Conservation (phyloP, 2,797 vertebrate species). For the Yasuhikotakia modesta region DNA sequence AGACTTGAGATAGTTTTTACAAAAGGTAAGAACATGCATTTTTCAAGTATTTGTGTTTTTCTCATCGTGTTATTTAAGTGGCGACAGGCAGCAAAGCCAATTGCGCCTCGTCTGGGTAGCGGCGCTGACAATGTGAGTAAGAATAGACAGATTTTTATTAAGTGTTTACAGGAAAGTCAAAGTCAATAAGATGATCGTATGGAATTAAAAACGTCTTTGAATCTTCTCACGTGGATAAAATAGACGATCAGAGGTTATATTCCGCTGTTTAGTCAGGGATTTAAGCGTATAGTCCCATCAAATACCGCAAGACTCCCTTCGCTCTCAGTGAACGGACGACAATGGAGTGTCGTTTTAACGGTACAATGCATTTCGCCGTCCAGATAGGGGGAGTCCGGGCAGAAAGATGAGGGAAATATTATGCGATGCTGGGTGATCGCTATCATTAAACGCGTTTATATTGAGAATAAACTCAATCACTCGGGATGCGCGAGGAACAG, state of each 20-base stretch:
- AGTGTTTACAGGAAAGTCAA: slow-evolving; percentile 89
- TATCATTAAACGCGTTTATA: slow-evolving; percentile 86
- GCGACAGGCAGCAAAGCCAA: slow-evolving; percentile 78
- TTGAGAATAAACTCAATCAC: slow-evolving; percentile 76
- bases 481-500: slow-evolving; percentile 82
- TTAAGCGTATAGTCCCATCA: slow-evolving; percentile 84
- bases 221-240: slow-evolving; percentile 73
- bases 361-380: slow-evolving; percentile 94
- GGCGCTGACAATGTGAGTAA: slow-evolving; percentile 78
- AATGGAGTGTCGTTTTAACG: slow-evolving; percentile 92
- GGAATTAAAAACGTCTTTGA: slow-evolving; percentile 76
- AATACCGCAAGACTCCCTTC: slow-evolving; percentile 90
- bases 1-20: slow-evolving; percentile 85
- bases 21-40: slow-evolving; percentile 86
- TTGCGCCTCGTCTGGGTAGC: slow-evolving; percentile 77
- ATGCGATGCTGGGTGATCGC: slow-evolving; percentile 85
- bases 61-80: slow-evolving; percentile 58
- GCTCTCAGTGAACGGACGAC: slow-evolving; percentile 89
- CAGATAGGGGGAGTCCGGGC: slow-evolving; percentile 91
- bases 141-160: slow-evolving; percentile 79
- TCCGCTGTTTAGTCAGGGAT: slow-evolving; percentile 86
- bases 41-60: slow-evolving; percentile 51
- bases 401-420: slow-evolving; percentile 82
- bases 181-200: slow-evolving; percentile 87
- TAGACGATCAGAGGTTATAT: slow-evolving; percentile 83